A percentile compares a stretch with the other conserved stretches of the same genome.
Evolutionary conservation across 2,888 invertebrate genomes (phyloP).

Genomic region (Andrena praecox): DNA sequence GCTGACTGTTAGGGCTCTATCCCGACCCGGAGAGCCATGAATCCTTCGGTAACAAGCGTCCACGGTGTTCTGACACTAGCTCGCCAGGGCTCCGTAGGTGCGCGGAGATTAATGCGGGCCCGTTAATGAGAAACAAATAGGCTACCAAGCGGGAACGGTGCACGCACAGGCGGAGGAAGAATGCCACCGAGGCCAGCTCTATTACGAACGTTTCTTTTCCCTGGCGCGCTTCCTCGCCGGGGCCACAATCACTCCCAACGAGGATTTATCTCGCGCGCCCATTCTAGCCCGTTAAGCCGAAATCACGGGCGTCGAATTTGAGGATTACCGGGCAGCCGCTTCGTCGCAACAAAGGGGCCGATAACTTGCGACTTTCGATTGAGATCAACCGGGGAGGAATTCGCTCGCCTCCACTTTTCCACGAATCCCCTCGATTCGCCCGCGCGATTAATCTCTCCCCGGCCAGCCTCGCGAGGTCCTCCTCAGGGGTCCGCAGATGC

Average conservation of each 20-base stretch:
- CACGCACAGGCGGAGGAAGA: constrained; percentile 29
- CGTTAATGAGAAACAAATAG: constrained; percentile 84
- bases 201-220: constrained; percentile 53
- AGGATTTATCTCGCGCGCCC: constrained; percentile 45
- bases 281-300: not conserved
- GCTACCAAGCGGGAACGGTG: constrained; percentile 59
- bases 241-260: constrained; percentile 54
- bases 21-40: constrained; percentile 14
- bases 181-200: constrained; percentile 33
- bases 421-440: not conserved
- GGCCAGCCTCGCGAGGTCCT: not conserved
- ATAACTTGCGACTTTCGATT: too few relatives aligned
- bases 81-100: constrained; percentile 57
- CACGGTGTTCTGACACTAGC: constrained; percentile 63
- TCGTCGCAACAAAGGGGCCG: not conserved
- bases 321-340: constrained; percentile 3
- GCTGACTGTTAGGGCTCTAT: not conserved
- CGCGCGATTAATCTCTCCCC: constrained; percentile 33
- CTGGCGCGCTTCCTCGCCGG: not conserved
- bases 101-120: constrained; percentile 81
- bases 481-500: constrained; percentile 10
- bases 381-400: too few relatives aligned
- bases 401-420: too few relatives aligned
- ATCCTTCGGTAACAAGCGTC: constrained; percentile 68
- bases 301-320: constrained; percentile 15